Evolutionary conservation across 64 coral and sea anemone genomes (phyloP), one percentile per base, ranked within the genome.

Genomic region (Montipora sp.): DNA sequence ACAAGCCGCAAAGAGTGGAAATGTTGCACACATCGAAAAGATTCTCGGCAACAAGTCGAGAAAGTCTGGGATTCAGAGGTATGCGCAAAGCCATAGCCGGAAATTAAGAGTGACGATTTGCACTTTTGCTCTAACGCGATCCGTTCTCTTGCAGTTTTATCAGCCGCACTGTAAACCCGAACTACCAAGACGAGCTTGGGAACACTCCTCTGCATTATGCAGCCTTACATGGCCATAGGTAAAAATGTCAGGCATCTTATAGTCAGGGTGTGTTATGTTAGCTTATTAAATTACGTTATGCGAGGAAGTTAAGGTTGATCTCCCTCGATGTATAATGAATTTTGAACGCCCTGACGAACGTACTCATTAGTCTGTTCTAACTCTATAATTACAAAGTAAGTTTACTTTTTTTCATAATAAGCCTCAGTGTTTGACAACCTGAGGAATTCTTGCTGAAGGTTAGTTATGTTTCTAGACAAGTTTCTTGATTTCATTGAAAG

Each of bases 171-270:
- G 78, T 94, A 12, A 92, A 93, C 48, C 77, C 92, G 8, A 97
- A 94, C 68, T 90, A 90, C 82, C 95, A 97, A 94, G 95, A 97
- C 83, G 92, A 97, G 44, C 93, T 97, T 89, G 95, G 95, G 1
- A 94, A 97, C 15, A 94, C 92, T 46, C 77, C 95, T 7, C 69
- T 97, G 20, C 95, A 97, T 74, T 97, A 97, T 24, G 89, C 89
- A 8, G 86, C 95, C 0, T 57, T 97, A 3, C 90, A 94, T 13
- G 95, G 95, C 3, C 95, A 97, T 68, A 97, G 86, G 95, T 97
- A 50, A 59, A 10, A 60, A n/a, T 36, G 27, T 36, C 27, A 36
- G 27, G 27, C 27, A 36, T 36, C 27, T 36, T 36, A 36, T 36
- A 36, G 27, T 36, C 27, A 36, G 27, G 27, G 27, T 36, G 27